phyloP scores from a whole-genome alignment of 2,888 invertebrate genomes.

The Volucella inanis region DNA sequence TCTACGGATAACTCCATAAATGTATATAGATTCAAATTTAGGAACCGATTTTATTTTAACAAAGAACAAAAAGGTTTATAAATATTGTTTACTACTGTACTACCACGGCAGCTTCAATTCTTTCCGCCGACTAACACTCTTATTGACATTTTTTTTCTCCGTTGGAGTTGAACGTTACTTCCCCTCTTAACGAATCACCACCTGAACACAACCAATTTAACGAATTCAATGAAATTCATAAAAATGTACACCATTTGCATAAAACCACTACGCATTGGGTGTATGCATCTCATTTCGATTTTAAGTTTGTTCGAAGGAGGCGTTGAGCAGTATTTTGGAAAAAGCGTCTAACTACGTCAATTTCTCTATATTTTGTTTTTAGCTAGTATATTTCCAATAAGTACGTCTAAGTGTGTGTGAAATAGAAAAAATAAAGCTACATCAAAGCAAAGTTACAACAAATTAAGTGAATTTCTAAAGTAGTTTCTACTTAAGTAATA shows the following conservation, averaged over 20 bases:
- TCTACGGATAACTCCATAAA: too few relatives aligned
- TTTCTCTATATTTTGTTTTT: neutral
- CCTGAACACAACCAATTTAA: conserved; percentile 22
- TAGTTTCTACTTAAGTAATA: conserved; percentile 59
- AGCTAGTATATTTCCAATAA: conserved; percentile 46
- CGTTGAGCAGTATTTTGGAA: conserved; percentile 80
- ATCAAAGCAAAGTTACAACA: conserved; percentile 43
- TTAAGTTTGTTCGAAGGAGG: conserved; percentile 78
- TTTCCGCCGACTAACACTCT: neutral
- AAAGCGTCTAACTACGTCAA: conserved; percentile 77
- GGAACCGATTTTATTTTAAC: too few relatives aligned
- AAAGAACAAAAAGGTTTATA: too few relatives aligned
- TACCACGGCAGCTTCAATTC: too few relatives aligned
- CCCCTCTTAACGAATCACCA: conserved; percentile 38
- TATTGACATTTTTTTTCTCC: neutral
- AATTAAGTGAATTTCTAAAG: conserved; percentile 44
- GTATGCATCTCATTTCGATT: conserved; percentile 71
- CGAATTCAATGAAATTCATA: conserved; percentile 42
- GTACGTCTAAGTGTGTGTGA: conserved; percentile 56
- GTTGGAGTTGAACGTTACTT: neutral
- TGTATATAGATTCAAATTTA: too few relatives aligned
- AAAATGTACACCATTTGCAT: conserved; percentile 2
- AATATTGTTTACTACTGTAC: too few relatives aligned
- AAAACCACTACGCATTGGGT: conserved; percentile 55
- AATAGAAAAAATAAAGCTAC: conserved; percentile 28